A percentile compares a stretch with the other conserved stretches of the same genome.
These are phyloP conservation scores for Sinosuthora webbiana DNA, from an alignment of 2,113 vertebrate genomes.

Conservation along the genomic window DNA sequence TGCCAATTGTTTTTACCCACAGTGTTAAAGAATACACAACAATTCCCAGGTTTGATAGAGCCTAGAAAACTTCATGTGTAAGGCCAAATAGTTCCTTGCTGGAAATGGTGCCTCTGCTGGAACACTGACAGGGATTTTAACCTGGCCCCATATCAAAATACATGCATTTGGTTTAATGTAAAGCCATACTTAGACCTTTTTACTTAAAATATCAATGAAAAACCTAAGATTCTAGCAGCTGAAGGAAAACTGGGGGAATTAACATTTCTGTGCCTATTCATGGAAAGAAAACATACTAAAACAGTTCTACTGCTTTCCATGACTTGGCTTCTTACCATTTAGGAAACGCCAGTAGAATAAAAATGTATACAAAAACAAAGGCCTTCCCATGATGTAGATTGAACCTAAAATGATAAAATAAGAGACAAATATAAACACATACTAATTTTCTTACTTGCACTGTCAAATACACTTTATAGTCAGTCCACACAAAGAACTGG, in stretches of 20 bases:
- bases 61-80: not conserved
- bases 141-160: not conserved
- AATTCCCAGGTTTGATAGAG: not conserved
- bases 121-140: not conserved
- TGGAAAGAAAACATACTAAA: not conserved
- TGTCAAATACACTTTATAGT: not conserved
- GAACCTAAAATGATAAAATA: conserved; percentile 60
- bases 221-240: fast-evolving
- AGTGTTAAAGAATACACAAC: not conserved
- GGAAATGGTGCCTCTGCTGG: not conserved
- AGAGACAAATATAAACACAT: not conserved
- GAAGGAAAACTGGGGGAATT: not conserved
- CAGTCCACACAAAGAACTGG: not conserved
- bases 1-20: not conserved
- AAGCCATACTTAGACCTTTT: not conserved
- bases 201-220: not conserved
- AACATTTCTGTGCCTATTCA: not conserved
- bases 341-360: conserved; percentile 44
- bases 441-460: not conserved
- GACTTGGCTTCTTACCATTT: conserved; percentile 62
- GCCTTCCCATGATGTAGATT: conserved; percentile 52
- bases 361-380: conserved; percentile 34
- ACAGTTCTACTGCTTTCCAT: not conserved
- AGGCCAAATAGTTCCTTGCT: not conserved
- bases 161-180: not conserved